A percentile compares a stretch with the other conserved stretches of the same genome.
Evolutionary conservation across 2,797 vertebrate species (phyloP).

Genomic region (Antrozous pallidus): DNA sequence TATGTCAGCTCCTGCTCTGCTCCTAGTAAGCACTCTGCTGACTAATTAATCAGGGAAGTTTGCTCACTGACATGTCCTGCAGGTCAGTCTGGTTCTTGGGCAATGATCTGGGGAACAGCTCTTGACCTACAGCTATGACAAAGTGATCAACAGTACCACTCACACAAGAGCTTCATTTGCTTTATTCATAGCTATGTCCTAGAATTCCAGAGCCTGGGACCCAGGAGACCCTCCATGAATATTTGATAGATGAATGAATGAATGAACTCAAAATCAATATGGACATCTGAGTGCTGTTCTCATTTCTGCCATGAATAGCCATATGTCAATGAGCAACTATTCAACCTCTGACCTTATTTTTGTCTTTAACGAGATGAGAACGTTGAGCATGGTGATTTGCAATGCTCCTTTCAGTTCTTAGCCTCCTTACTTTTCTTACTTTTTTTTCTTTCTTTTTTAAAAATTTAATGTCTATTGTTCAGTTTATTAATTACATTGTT

Average conservation of each 20-base stretch:
- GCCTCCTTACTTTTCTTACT: not conserved
- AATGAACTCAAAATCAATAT: not conserved
- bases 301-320: not conserved
- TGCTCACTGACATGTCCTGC: conserved; percentile 29
- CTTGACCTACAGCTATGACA: conserved; percentile 48
- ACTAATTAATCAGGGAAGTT: conserved; percentile 38
- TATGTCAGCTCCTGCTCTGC: conserved; percentile 56
- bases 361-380: not conserved
- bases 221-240: not conserved
- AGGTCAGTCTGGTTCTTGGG: conserved; percentile 58
- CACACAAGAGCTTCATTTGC: not conserved
- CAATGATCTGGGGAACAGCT: not conserved
- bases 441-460: too few relatives aligned
- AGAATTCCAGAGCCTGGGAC: not conserved
- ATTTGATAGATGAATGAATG: not conserved
- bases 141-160: not conserved
- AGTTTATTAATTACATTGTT: too few relatives aligned
- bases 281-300: not conserved
- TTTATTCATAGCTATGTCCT: not conserved
- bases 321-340: not conserved
- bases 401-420: not conserved
- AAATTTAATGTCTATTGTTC: too few relatives aligned
- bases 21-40: conserved; percentile 25
- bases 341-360: not conserved
- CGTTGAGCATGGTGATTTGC: not conserved